Percentiles rank a stretch among this genome's conserved stretches.
These are phyloP conservation scores for Antechinus stuartii DNA, from an alignment of 2,113 vertebrate genomes.

Conservation along the genomic window DNA sequence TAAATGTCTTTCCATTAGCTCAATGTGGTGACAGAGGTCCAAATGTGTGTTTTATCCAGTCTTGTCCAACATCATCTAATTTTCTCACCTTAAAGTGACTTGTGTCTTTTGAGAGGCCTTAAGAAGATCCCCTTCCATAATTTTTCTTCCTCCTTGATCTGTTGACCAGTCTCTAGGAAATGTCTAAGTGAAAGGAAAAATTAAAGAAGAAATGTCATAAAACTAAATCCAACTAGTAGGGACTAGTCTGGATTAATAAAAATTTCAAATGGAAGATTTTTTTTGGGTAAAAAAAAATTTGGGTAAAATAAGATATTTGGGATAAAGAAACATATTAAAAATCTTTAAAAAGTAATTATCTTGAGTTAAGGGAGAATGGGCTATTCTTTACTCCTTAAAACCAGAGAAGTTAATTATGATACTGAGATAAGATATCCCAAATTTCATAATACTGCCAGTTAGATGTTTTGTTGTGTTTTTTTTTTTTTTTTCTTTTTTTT, in stretches of 20 bases:
- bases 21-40: not conserved
- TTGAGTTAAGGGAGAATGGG: not conserved
- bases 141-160: not conserved
- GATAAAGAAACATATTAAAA: not conserved
- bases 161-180: not conserved
- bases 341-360: not conserved
- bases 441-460: not conserved
- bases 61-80: not conserved
- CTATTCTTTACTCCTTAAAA: not conserved
- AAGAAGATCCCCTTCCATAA: not conserved
- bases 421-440: not conserved
- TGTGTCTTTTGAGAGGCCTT: not conserved
- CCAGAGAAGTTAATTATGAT: not conserved
- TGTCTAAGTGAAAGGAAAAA: not conserved
- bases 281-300: not conserved
- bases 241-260: not conserved
- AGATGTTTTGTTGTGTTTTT: not conserved
- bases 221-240: no score
- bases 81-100: not conserved
- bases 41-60: constrained; percentile 11
- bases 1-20: not conserved
- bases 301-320: no score
- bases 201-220: not conserved
- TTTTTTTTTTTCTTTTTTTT: no score
- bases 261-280: not conserved